Evolutionary conservation across 2,113 vertebrate genomes (phyloP), one percentile per base, ranked within the genome.

Genomic region (Nothocercus julius): DNA sequence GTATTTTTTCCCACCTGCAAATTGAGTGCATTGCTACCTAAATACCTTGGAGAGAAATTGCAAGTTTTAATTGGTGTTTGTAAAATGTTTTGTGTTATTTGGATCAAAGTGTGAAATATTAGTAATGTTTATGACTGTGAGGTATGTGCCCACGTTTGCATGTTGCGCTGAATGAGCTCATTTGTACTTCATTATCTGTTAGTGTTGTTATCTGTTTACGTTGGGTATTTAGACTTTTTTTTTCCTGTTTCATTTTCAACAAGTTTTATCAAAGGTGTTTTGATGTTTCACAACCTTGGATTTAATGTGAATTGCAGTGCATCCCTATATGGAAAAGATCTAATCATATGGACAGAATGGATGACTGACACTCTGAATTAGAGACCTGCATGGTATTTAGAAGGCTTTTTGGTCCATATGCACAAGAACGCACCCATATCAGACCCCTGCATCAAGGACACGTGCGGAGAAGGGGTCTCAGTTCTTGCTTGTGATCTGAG

Each of bases 31-130:
- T 94, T 90, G 85, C 75, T 95, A 79, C 93, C 93, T 94, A 96
- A 94, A 85, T 92, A 93, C 80, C 69, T 95, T 73, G 68, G 85
- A 96, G 95, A 94, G 82, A 86, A 83, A 87, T 76, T 96, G 83
- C 73, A 94, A 88, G 66, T 93, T 91, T 96, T 94, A 96, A 96
- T 95, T 96, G 95, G 76, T 93, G 66, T 92, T 96, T 93, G 47
- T 81, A 91, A 88, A 95, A 92, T 86, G 90, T 85, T 95, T 92
- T 93, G 73, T 83, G 95, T 96, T 96, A 85, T 76, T 94, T 95
- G 92, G 90, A 93, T 90, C 69, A 82, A 95, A 96, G 66, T 62
- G 73, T 90, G 88, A 95, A 94, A 93, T 96, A 93, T 96, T 88
- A 72, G 85, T 70, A 89, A 87, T 3, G 1, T 92, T 40, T 78